These are phyloP conservation scores for Lamellibrachia columna DNA, from an alignment of 2,888 invertebrate species.

Conservation along the genomic window DNA sequence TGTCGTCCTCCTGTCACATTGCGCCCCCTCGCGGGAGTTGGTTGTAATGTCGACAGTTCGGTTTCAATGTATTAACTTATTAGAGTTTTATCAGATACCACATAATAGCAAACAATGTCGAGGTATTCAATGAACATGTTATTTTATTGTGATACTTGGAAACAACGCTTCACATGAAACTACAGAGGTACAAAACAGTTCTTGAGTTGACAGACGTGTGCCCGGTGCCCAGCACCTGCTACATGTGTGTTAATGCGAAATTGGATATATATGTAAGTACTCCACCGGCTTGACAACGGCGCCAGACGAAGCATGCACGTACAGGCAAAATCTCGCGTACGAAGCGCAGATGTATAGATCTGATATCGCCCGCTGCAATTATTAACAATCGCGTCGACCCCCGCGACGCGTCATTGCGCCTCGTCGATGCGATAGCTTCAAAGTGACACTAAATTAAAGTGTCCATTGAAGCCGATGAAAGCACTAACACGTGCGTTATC, in stretches of 20 bases:
- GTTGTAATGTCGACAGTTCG: neutral
- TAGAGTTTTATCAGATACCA: neutral
- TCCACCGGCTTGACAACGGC: no score
- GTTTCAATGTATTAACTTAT: no score
- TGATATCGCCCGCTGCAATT: neutral
- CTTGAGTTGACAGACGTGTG: no score
- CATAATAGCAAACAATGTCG: neutral
- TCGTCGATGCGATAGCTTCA: neutral
- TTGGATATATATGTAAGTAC: no score
- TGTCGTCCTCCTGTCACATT: no score
- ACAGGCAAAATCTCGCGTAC: neutral
- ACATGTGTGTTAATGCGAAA: no score
- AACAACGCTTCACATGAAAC: neutral
- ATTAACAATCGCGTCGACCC: neutral
- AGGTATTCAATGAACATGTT: neutral
- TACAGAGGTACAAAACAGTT: no score
- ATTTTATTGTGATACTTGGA: neutral
- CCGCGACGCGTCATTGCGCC: neutral
- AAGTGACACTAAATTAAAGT: slow-evolving; percentile 9
- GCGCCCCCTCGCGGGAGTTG: neutral
- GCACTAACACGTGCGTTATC: neutral
- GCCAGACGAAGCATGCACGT: neutral
- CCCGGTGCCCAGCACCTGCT: no score
- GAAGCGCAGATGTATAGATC: neutral
- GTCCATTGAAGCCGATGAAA: neutral